Percentiles rank a stretch among this genome's conserved stretches.
These are phyloP conservation scores for Dromiciops gliroides DNA, from an alignment of 2,113 vertebrate genomes.

Conservation along the genomic window DNA sequence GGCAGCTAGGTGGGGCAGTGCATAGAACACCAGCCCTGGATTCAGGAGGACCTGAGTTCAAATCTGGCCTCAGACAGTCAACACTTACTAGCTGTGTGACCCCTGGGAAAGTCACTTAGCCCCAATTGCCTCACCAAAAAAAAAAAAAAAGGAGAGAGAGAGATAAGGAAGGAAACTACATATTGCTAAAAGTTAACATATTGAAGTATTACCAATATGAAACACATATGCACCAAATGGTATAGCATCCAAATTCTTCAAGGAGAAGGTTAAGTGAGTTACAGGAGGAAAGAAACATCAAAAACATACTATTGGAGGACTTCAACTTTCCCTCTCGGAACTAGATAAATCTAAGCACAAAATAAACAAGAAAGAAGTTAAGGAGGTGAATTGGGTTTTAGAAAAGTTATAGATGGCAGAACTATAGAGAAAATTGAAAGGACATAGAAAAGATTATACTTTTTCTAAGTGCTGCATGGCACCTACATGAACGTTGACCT, in stretches of 20 bases:
- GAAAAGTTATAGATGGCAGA: not conserved
- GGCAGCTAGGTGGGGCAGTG: no score
- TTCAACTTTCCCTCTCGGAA: not conserved
- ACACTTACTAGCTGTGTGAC: no score
- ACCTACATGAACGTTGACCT: not conserved
- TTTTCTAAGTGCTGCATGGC: not conserved
- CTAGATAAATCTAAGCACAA: not conserved
- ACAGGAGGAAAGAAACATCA: not conserved
- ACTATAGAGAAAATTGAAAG: not conserved
- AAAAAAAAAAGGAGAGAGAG: no score
- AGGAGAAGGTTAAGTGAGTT: not conserved
- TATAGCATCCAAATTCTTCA: not conserved
- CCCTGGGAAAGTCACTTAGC: no score
- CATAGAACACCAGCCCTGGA: no score
- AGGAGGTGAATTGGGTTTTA: no score
- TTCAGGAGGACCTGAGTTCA: no score
- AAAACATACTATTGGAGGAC: not conserved
- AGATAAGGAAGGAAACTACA: not conserved
- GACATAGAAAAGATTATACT: not conserved
- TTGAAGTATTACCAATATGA: not conserved
- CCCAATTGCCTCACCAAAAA: no score
- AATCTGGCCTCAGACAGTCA: no score
- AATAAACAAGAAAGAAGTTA: no score
- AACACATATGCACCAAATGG: not conserved
- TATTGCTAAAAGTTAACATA: not conserved